phyloP scores from a whole-genome alignment of 2,888 invertebrate species.

The Steinernema carpocapsae region DNA sequence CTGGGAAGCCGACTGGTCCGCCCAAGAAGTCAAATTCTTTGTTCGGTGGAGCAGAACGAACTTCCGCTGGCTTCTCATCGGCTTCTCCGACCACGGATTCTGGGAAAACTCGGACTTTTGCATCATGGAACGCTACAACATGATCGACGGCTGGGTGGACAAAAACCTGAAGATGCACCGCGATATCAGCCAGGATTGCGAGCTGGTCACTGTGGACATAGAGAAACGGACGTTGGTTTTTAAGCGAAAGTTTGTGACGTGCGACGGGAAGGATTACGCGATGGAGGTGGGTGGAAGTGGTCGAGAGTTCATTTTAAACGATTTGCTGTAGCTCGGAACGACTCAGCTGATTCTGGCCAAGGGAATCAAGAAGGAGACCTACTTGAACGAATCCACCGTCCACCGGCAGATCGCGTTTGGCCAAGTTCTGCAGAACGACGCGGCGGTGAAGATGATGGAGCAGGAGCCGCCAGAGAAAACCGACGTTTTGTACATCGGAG shows the following conservation, averaged over 20 bases:
- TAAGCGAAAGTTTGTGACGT: constrained; percentile 58
- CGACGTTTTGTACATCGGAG: constrained; percentile 42
- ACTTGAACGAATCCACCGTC: constrained; percentile 49
- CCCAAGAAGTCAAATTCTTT: constrained; percentile 39
- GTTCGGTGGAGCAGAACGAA: constrained; percentile 17
- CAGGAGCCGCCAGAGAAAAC: constrained; percentile 37
- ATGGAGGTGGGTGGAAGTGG: constrained; percentile 52
- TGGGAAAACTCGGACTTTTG: constrained; percentile 60
- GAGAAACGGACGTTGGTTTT: constrained; percentile 45
- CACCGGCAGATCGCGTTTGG: constrained; percentile 69
- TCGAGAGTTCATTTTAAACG: constrained; percentile 41
- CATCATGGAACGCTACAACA: constrained; percentile 40
- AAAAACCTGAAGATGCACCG: constrained; percentile 44
- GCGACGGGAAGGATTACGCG: constrained; percentile 65
- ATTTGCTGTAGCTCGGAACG: constrained; percentile 70
- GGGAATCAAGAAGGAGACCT: constrained; percentile 41
- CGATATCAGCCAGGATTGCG: constrained; percentile 61
- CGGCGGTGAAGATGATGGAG: constrained; percentile 57
- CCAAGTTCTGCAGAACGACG: constrained; percentile 60
- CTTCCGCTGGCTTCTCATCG: constrained; percentile 53
- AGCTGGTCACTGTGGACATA: constrained; percentile 38
- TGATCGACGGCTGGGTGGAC: constrained; percentile 49
- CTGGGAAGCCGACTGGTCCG: constrained; percentile 39
- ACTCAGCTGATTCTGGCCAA: constrained; percentile 70
- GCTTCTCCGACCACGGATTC: constrained; percentile 66